phyloP scores from a whole-genome alignment of 2,888 invertebrate species.

The Empis stercorea region DNA sequence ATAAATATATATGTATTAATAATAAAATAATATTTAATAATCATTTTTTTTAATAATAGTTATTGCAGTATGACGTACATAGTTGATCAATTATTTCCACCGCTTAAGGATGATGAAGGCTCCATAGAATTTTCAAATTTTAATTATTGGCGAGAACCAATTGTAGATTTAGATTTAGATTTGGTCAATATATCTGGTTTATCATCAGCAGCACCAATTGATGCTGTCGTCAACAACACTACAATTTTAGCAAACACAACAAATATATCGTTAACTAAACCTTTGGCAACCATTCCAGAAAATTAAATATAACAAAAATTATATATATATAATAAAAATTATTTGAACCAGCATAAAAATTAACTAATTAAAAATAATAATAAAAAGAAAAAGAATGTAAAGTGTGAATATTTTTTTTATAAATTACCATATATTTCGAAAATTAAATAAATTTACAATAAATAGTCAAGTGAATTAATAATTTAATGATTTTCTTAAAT shows the following conservation, averaged over 20 bases:
- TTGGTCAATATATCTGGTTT: constrained; percentile 8
- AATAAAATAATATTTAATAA: too few relatives aligned
- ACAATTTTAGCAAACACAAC: constrained; percentile 8
- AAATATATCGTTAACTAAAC: constrained; percentile 17
- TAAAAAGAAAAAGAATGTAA: too few relatives aligned
- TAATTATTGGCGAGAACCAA: constrained; percentile 86
- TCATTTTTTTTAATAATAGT: constrained; percentile 43
- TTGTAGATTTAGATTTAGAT: constrained; percentile 42
- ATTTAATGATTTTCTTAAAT: too few relatives aligned
- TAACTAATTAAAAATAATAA: too few relatives aligned
- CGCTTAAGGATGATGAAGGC: constrained; percentile 51
- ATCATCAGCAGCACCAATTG: constrained; percentile 3
- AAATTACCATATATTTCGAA: too few relatives aligned
- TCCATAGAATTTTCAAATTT: constrained; percentile 68
- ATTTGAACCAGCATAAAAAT: too few relatives aligned
- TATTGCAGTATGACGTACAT: constrained; percentile 89
- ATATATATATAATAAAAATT: too few relatives aligned
- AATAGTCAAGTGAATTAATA: too few relatives aligned
- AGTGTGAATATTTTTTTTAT: too few relatives aligned
- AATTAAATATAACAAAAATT: constrained; percentile 17
- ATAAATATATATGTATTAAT: too few relatives aligned
- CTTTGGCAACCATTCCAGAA: constrained; percentile 32
- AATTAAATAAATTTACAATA: too few relatives aligned
- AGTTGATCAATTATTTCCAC: constrained; percentile 93
- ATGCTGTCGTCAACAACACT: constrained; percentile 5